phyloP scores from a whole-genome alignment of 1,140 invertebrate species.

The Streblospio benedicti region DNA sequence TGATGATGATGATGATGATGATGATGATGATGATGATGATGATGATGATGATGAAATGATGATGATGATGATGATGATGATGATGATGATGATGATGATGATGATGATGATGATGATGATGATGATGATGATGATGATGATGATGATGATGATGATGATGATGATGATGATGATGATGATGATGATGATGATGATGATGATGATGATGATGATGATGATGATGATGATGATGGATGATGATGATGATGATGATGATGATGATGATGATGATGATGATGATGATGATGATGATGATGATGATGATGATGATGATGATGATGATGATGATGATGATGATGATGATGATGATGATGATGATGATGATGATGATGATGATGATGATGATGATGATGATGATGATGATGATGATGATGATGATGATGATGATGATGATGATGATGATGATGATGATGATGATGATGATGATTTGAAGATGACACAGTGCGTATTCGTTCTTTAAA shows the following conservation, averaged over 20 bases:
- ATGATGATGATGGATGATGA: no score
- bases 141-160: constrained; percentile 3
- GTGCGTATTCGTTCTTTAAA: no score
- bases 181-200: constrained; percentile 4
- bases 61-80: constrained; percentile 6
- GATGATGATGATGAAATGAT: constrained; percentile 1
- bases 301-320: constrained; percentile 7
- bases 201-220: not conserved
- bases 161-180: not conserved
- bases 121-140: constrained; percentile 7
- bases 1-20: not conserved
- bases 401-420: constrained; percentile 9
- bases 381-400: constrained; percentile 8
- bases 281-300: constrained; percentile 8
- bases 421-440: constrained; percentile 8
- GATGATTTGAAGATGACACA: constrained; percentile 6
- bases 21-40: not conserved
- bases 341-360: constrained; percentile 7
- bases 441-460: constrained; percentile 8
- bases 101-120: constrained; percentile 1
- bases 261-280: constrained; percentile 8
- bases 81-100: not conserved
- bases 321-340: constrained; percentile 9
- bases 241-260: constrained; percentile 7
- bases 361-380: constrained; percentile 7